Conservation (phyloP, 2,797 vertebrate species). For the Buphagus erythrorhynchus region DNA sequence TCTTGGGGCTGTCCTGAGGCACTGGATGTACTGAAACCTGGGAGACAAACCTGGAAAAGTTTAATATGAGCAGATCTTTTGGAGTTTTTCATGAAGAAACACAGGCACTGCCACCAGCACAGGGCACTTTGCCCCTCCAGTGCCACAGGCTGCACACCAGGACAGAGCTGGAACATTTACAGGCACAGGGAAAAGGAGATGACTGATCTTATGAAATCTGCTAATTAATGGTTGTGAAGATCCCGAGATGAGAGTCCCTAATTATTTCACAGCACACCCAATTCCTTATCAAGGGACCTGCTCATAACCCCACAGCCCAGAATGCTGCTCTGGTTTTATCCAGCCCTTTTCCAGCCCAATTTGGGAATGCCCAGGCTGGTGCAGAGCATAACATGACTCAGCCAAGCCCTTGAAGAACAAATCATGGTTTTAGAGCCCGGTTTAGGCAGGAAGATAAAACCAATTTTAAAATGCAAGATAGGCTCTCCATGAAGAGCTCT, state of each 20-base stretch:
- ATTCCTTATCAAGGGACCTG: background rate
- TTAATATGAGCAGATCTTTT: rapidly evolving
- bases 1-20: background rate
- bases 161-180: background rate
- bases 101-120: background rate
- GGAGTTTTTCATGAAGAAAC: too few species aligned
- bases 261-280: background rate
- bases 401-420: background rate
- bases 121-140: background rate
- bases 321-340: rapidly evolving
- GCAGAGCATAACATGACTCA: background rate
- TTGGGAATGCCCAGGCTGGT: background rate
- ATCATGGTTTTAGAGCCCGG: background rate
- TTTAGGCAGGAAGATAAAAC: background rate
- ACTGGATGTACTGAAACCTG: too few species aligned
- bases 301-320: background rate
- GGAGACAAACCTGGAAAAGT: background rate
- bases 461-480: background rate
- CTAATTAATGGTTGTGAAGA: slow-evolving; percentile 5
- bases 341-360: background rate
- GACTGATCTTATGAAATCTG: background rate
- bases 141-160: background rate
- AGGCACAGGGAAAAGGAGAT: background rate
- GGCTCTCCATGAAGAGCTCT: rapidly evolving
- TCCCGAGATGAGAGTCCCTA: background rate